A percentile compares a stretch with the other conserved stretches of the same genome.
phyloP scores from a whole-genome alignment of 2,888 invertebrate genomes.

The Linnaemya tessellans region DNA sequence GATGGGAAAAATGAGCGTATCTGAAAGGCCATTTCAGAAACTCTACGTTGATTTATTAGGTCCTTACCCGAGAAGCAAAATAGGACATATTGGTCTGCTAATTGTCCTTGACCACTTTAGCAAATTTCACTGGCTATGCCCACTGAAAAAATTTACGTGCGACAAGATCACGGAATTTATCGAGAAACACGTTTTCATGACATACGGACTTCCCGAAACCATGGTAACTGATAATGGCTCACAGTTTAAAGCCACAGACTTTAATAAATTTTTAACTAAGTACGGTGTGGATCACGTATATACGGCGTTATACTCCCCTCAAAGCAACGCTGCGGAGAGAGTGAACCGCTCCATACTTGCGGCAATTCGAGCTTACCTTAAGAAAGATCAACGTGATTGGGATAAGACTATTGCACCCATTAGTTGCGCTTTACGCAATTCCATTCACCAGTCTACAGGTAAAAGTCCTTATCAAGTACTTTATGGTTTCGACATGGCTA shows the following conservation, averaged over 20 bases:
- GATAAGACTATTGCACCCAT: too few species aligned
- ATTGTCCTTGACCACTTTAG: neutral
- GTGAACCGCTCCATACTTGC: too few species aligned
- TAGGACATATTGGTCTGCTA: neutral
- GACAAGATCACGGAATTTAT: neutral
- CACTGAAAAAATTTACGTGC: neutral
- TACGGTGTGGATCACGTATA: neutral
- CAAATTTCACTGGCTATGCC: neutral
- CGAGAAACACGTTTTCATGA: neutral
- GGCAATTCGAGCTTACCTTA: too few species aligned
- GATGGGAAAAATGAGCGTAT: neutral
- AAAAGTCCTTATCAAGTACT: too few species aligned
- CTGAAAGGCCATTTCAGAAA: neutral
- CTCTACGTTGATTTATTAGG: neutral
- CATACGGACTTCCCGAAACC: neutral
- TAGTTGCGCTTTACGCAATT: too few species aligned
- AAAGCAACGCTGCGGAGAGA: too few species aligned
- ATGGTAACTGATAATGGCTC: neutral
- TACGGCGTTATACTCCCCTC: neutral
- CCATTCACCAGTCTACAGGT: too few species aligned
- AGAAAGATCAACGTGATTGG: too few species aligned
- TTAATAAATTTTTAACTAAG: neutral
- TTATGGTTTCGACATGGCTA: too few species aligned
- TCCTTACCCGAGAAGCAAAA: neutral
- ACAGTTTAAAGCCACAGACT: neutral